Evolutionary conservation across 2,113 vertebrate species (phyloP), one percentile per base, ranked within the genome.

Genomic region (Prolemur simus): DNA sequence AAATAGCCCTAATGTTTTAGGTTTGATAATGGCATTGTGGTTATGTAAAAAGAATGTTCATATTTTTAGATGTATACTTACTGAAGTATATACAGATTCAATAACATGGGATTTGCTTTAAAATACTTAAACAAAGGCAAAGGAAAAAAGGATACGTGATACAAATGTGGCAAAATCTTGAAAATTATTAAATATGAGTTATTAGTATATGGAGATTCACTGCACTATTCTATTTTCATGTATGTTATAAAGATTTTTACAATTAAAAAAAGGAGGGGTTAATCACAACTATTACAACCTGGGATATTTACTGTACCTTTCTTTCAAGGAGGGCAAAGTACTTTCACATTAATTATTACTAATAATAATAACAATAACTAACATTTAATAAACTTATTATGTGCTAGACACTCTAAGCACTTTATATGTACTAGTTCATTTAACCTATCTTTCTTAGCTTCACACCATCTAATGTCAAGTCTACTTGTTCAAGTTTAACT

Each of bases 261-360:
- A 84, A 91, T 37, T 47, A 86, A 92, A 94, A 94, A 39, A 69
- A 18, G 11, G 13, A 32, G 20, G 3, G 5, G 18, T 29, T 68
- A 80, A 92, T 94, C 32, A 88, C 20, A 71, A 73, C 34, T 78
- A 77, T 37, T 49, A 58, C 5, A 32, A 37, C 32, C 52, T 90
- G 37, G 60, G 10, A 21, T 90, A 81, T 68, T 77, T 69, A 94
- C 4, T 27, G 4, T 32, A 68, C 7, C 74, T 92, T 84, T 87
- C 68, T 89, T 92, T 92, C 32, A 96, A 89, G 71, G 23, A 96
- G 32, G 8, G 74, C 81, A 91, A 95, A 97, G 21, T 47, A 85
- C 52, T 83, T 96, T 93, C 49, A 91, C 8, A 85, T 82, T 68
- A 88, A 88, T 56, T 56, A 56, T 56, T 56, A 56, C 21, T 21